Evolutionary conservation across 2,888 invertebrate species (phyloP), one percentile per base, ranked within the genome.

Genomic region (Eupithecia vulgata): DNA sequence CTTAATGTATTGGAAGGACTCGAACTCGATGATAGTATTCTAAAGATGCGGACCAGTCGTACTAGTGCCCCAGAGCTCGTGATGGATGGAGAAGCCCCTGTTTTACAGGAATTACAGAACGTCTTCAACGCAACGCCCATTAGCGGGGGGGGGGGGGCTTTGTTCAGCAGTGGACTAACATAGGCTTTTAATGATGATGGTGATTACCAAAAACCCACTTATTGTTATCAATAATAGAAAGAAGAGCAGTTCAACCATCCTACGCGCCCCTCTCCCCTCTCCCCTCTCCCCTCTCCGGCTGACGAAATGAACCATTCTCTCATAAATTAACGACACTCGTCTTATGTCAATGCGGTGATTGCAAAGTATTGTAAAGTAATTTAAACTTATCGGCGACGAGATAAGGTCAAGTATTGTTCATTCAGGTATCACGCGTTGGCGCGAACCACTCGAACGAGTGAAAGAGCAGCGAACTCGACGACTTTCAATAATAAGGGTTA

Each of bases 321-420:
- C 21, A 52, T 52, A 52, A 52, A 30, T 34, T 34, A 35, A 62
- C 35, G 15, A n/a, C 17, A 34, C 62, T 30, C 35, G 35, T 7
- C 12, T 21, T 37, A 30, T 42, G 68, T 68, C 67, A 70, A 68
- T 52, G 37, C 48, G 25, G 52, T 65, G 59, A 61, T 37, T 62
- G 67, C 45, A 13, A n/a, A n/a, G n/a, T n/a, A n/a, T n/a, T 35
- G 30, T 42, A 48, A 69, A 67, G 67, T 69, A 62, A 75, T 72
- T 75, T 75, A 67, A 70, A 70, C 70, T 59, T 64, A 45, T 59
- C 61, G 1, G 0, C 52, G 7, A 8, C 6, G 69, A 21, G 45
- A 64, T 71, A 75, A 75, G 70, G 72, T 75, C 75, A 72, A 67
- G 65, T 72, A 64, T 70, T 45, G 59, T 73, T 61, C 66, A 68